Percentiles rank a stretch among this genome's conserved stretches.
These are phyloP conservation scores for Rhyacophila brunnea DNA, from an alignment of 1,140 invertebrate species.

Conservation along the genomic window DNA sequence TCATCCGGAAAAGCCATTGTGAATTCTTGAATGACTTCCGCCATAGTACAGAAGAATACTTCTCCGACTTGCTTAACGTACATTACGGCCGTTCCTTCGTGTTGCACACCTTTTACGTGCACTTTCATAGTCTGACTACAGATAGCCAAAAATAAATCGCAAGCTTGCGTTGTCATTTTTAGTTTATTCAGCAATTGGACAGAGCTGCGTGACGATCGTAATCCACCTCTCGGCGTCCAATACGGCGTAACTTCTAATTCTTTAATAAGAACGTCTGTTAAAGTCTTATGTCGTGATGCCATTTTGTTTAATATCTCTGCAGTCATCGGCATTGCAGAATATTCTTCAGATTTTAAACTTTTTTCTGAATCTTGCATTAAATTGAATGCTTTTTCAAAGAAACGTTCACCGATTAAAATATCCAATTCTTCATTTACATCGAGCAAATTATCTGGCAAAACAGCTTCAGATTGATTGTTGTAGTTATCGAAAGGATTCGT, in stretches of 20 bases:
- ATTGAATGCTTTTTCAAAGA: slow-evolving; percentile 92
- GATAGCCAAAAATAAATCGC: slow-evolving; percentile 83
- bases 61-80: slow-evolving; percentile 84
- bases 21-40: slow-evolving; percentile 86
- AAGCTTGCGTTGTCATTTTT: slow-evolving; percentile 75
- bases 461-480: slow-evolving; percentile 56
- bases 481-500: slow-evolving; percentile 52
- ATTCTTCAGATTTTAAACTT: slow-evolving; percentile 48
- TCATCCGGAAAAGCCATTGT: slow-evolving; percentile 75
- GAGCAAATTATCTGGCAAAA: slow-evolving; percentile 83
- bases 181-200: slow-evolving; percentile 85
- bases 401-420: slow-evolving; percentile 94
- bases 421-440: slow-evolving; percentile 95
- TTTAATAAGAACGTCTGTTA: slow-evolving; percentile 83
- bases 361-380: slow-evolving; percentile 67
- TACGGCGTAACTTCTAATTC: slow-evolving; percentile 86
- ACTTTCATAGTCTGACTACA: slow-evolving; percentile 81
- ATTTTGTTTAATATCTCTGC: slow-evolving; percentile 55
- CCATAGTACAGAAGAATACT: slow-evolving; percentile 86
- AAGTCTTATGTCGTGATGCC: slow-evolving; percentile 70
- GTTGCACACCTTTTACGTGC: slow-evolving; percentile 80
- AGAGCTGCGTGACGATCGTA: slow-evolving; percentile 81
- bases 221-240: slow-evolving; percentile 89
- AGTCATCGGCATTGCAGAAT: slow-evolving; percentile 45
- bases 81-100: slow-evolving; percentile 81